Percentiles rank a stretch among this genome's conserved stretches.
These are phyloP conservation scores for Taphrorychus bicolor DNA, from an alignment of 2,888 invertebrate species.

Conservation along the genomic window DNA sequence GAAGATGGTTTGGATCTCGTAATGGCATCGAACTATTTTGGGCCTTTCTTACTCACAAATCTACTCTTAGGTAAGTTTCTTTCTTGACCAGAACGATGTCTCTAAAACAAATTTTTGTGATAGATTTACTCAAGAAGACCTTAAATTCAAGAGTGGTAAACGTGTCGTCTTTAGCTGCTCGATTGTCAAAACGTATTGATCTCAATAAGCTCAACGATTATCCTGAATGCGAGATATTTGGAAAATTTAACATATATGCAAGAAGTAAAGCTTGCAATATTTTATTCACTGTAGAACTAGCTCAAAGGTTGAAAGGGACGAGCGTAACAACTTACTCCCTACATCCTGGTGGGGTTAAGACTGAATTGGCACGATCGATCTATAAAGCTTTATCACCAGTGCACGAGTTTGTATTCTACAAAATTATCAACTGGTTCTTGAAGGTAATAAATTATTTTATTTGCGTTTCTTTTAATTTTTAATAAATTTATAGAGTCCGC, in stretches of 20 bases:
- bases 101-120: background rate
- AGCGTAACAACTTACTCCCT: constrained; percentile 46
- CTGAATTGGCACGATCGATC: too few species aligned
- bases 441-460: constrained; percentile 9
- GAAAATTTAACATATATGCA: constrained; percentile 1
- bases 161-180: constrained; percentile 21
- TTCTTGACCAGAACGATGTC: background rate
- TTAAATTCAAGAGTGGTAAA: constrained; percentile 28
- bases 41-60: constrained; percentile 73
- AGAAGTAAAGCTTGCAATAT: constrained; percentile 40
- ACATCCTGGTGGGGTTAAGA: constrained; percentile 47
- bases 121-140: constrained; percentile 28
- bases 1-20: constrained; percentile 69
- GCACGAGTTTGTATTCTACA: background rate
- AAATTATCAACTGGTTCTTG: constrained; percentile 3
- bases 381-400: background rate
- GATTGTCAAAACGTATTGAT: background rate
- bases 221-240: background rate
- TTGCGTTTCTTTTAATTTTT: background rate
- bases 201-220: constrained; percentile 11
- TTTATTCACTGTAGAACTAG: constrained; percentile 46
- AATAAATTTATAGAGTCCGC: constrained; percentile 40
- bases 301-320: constrained; percentile 41
- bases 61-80: constrained; percentile 66
- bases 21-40: constrained; percentile 75